Evolutionary conservation across 2,113 vertebrate genomes (phyloP).

Genomic region (Galemys pyrenaicus): DNA sequence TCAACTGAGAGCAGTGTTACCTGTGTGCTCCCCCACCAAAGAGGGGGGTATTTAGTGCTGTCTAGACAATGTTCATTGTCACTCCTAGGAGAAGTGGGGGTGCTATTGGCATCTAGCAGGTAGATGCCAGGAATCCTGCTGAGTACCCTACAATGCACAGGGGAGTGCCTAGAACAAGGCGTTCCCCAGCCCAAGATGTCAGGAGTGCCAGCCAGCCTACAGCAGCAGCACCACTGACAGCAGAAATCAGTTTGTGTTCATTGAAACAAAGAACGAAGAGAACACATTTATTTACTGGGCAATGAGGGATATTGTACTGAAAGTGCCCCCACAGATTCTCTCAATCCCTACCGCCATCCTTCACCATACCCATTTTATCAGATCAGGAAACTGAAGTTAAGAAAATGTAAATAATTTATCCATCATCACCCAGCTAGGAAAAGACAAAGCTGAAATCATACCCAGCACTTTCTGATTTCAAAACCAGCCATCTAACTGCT

Average conservation of each 20-base stretch:
- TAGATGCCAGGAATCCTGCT: neutral
- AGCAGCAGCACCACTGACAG: neutral
- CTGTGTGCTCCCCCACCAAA: neutral
- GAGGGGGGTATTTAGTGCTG: neutral
- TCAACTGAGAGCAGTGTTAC: neutral
- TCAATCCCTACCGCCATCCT: neutral
- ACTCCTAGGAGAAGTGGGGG: rapidly evolving
- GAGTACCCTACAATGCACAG: neutral
- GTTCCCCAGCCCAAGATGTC: neutral
- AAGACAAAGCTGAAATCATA: neutral
- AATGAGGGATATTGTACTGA: neutral
- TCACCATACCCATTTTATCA: neutral
- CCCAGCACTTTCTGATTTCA: neutral
- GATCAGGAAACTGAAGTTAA: neutral
- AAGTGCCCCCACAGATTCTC: no score
- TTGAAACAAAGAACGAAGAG: neutral
- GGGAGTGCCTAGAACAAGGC: neutral
- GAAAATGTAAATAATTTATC: neutral
- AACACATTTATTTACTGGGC: neutral
- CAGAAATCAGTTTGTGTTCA: neutral
- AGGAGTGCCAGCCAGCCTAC: neutral
- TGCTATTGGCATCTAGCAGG: neutral
- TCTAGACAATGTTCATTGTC: neutral
- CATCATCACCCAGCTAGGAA: neutral
- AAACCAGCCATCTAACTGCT: neutral